Evolutionary conservation across 2,113 vertebrate species (phyloP), one percentile per base, ranked within the genome.

Genomic region (Illadopsis cleaveri): DNA sequence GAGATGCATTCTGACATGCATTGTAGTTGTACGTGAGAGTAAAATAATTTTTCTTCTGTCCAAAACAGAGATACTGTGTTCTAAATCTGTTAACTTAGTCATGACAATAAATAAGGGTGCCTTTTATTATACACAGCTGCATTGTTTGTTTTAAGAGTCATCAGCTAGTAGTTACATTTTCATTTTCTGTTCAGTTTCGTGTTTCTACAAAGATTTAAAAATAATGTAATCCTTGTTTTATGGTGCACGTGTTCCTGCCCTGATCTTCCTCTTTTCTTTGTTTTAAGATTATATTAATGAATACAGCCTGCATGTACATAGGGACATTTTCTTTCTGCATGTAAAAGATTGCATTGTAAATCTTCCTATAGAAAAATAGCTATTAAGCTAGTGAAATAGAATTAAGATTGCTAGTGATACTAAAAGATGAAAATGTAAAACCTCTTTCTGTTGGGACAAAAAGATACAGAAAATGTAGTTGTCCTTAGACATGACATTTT

Each of bases 271-370:
- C 48, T 58, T 86, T 92, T 94, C 95, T 98, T 97, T 98, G 97
- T 98, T 94, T 98, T 98, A 97, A 97, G 89, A 93, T 85, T 72
- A 94, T 96, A 95, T 97, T 96, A 97, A 93, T 96, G 90, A 89
- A 92, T 96, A 57, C 79, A 96, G 94, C 73, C 87, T 96, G 57
- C 79, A 47, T 93, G 73, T 94, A 88, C 70, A 73, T 94, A 84
- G 69, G 86, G 75, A 40, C 65, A 71, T 78, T 96, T 82, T 95
- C 82, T 93, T 90, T 76, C 90, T 93, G 91, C 51, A 3, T 88
- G 56, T 84, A 75, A 95, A 93, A 89, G 96, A 64, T 84, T 4
- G 45, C 86, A 61, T 90, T 95, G 95, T 96, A 57, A 56, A 75
- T 38, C 31, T 31, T 92, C 31, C 1, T 71, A 31, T 68, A 92